A percentile compares a stretch with the other conserved stretches of the same genome.
phyloP scores from a whole-genome alignment of 53 echinoderm and acorn worm genomes.

The Hippasteria phrygiana region DNA sequence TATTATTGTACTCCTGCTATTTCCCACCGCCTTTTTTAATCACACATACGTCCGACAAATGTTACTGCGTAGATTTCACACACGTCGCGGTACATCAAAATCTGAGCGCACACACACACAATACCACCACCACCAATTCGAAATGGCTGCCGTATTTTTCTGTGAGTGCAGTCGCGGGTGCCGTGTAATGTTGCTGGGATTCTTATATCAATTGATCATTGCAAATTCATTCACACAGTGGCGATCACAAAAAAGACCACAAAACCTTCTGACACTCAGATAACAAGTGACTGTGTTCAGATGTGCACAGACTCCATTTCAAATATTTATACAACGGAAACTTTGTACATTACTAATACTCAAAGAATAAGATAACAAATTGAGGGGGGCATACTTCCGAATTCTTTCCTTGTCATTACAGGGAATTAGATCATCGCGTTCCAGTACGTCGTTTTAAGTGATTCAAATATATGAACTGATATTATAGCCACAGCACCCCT shows the following conservation, averaged over 20 bases:
- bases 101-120: neutral
- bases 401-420: too few relatives aligned
- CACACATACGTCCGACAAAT: neutral
- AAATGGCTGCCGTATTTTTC: neutral
- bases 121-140: neutral
- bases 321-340: neutral
- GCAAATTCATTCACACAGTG: too few relatives aligned
- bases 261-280: constrained; percentile 9
- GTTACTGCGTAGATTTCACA: constrained; percentile 16
- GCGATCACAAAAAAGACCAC: neutral
- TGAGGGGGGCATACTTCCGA: neutral
- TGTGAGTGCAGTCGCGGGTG: neutral
- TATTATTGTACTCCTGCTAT: neutral
- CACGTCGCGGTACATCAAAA: neutral
- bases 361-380: neutral
- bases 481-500: too few relatives aligned
- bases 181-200: too few relatives aligned
- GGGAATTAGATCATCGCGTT: too few relatives aligned
- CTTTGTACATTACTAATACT: neutral
- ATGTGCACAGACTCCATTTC: constrained; percentile 19
- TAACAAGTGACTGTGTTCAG: neutral
- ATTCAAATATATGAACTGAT: too few relatives aligned
- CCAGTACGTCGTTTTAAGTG: too few relatives aligned
- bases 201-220: too few relatives aligned
- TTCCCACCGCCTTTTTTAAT: neutral